phyloP scores from a whole-genome alignment of 2,113 vertebrate genomes.

The Amazona guildingii region DNA sequence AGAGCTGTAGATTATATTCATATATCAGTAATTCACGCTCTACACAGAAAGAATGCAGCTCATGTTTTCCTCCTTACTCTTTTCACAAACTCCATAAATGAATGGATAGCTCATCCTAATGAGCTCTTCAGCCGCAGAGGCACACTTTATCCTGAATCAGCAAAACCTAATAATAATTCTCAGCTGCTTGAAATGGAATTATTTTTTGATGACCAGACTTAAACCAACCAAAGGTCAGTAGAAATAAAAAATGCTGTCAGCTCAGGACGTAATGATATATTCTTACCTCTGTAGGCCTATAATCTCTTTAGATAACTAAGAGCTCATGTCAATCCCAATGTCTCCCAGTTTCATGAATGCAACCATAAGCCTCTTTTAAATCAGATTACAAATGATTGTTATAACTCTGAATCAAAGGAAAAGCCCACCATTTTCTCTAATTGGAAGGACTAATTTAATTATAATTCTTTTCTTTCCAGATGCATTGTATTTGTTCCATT shows the following conservation, averaged over 20 bases:
- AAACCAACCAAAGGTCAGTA: conserved; percentile 64
- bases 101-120: conserved; percentile 4
- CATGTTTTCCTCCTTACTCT: background rate
- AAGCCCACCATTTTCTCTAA: conserved; percentile 59
- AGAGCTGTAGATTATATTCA: background rate
- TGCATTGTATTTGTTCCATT: conserved; percentile 64
- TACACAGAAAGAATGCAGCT: background rate
- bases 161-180: conserved; percentile 65
- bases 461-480: conserved; percentile 63
- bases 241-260: conserved; percentile 44
- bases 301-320: conserved; percentile 67
- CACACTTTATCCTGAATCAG: conserved; percentile 72
- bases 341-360: conserved; percentile 59
- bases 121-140: conserved; percentile 11
- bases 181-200: conserved; percentile 73
- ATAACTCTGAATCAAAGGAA: conserved; percentile 50
- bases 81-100: background rate
- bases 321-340: conserved; percentile 73
- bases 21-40: background rate
- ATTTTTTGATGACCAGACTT: conserved; percentile 70
- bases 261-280: conserved; percentile 55
- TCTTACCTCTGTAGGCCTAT: conserved; percentile 52
- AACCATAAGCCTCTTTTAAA: conserved; percentile 68
- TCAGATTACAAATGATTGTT: conserved; percentile 69
- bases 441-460: conserved; percentile 72